These are phyloP conservation scores for Drosophila gunungcola DNA, from an alignment of 1,140 invertebrate genomes.

Conservation along the genomic window DNA sequence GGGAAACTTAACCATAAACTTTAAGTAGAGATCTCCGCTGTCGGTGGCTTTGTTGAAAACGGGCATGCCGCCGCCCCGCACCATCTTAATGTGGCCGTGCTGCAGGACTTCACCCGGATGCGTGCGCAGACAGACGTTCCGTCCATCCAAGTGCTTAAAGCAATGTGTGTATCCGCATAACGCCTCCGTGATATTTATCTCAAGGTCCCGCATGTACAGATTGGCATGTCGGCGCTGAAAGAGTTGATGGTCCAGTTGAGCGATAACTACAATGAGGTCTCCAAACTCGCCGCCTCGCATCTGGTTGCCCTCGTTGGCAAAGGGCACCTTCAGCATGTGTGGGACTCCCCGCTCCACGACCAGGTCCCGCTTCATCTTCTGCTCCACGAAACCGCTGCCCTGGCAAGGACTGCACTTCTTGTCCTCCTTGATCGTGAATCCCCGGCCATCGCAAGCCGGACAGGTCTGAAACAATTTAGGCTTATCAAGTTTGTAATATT, in stretches of 20 bases:
- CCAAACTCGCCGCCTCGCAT: conserved; percentile 93
- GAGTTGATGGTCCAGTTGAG: conserved; percentile 91
- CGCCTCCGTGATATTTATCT: conserved; percentile 92
- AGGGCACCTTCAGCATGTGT: conserved; percentile 94
- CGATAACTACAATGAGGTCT: conserved; percentile 95
- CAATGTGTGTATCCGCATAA: conserved; percentile 95
- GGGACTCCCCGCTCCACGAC: conserved; percentile 96
- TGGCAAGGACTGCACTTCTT: conserved; percentile 92
- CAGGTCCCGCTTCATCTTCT: conserved; percentile 94
- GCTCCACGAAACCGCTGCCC: conserved; percentile 92
- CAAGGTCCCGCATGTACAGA: conserved; percentile 89
- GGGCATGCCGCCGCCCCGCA: conserved; percentile 96
- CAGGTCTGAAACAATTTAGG: conserved; percentile 85
- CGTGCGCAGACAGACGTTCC: conserved; percentile 90
- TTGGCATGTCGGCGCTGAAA: conserved; percentile 92
- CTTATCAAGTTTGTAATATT: too few species aligned
- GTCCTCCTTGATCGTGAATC: conserved; percentile 92
- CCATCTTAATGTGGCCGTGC: conserved; percentile 90
- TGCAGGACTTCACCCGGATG: conserved; percentile 90
- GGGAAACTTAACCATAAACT: conserved; percentile 94
- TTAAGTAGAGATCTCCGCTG: conserved; percentile 94
- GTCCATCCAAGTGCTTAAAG: conserved; percentile 93
- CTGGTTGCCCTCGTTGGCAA: conserved; percentile 95
- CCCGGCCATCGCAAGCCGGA: conserved; percentile 88
- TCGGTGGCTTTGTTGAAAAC: conserved; percentile 92